These are phyloP conservation scores for Atethmia centrago DNA, from an alignment of 2,888 invertebrate species.

Conservation along the genomic window DNA sequence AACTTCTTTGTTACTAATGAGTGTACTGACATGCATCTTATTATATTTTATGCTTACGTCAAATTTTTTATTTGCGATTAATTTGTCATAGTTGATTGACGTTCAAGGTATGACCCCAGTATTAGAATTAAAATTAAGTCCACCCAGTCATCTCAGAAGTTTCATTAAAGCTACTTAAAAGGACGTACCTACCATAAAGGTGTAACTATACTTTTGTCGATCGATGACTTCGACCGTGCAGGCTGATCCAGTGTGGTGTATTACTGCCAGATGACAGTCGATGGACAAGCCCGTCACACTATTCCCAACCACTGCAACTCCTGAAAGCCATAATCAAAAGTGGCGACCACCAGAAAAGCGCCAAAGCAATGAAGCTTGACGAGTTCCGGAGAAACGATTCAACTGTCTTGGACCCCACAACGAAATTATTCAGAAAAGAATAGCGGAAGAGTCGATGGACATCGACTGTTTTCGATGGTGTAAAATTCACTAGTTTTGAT, in stretches of 20 bases:
- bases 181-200: neutral
- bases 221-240: neutral
- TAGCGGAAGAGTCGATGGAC: neutral
- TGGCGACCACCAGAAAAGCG: too few species aligned
- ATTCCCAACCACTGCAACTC: too few species aligned
- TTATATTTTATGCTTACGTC: slow-evolving; percentile 16
- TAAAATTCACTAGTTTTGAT: neutral
- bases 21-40: slow-evolving; percentile 25
- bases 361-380: too few species aligned
- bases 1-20: slow-evolving; percentile 52
- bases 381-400: too few species aligned
- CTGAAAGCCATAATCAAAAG: too few species aligned
- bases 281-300: too few species aligned
- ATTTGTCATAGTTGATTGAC: slow-evolving; percentile 23
- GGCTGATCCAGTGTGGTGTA: neutral
- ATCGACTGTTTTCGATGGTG: neutral
- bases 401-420: too few species aligned
- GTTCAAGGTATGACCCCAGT: neutral
- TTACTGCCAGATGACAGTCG: neutral
- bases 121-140: slow-evolving; percentile 1
- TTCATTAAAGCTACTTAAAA: neutral
- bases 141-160: neutral
- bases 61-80: slow-evolving; percentile 17
- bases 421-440: too few species aligned
- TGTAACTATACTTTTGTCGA: neutral